Evolutionary conservation across 2,888 invertebrate genomes (phyloP), one percentile per base, ranked within the genome.

Genomic region (Plagodis pulveraria): DNA sequence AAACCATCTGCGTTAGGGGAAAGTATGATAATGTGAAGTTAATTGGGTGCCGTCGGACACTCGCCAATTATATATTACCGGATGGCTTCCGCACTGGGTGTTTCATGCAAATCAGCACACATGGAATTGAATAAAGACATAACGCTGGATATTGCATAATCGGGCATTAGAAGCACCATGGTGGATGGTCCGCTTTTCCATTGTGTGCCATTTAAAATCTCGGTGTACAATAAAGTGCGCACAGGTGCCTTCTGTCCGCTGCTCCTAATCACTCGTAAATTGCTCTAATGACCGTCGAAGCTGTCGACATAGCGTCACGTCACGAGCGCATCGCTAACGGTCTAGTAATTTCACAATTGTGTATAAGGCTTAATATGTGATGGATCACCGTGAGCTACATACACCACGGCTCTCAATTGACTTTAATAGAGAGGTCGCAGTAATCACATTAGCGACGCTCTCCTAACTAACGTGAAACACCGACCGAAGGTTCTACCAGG

Each of bases 391-490:
- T 56, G 54, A 58, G 48, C 61, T 55, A 51, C 47, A 59, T 55
- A 58, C 54, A 50, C 53, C 53, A 53, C 52, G 62, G 41, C 49
- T 50, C 65, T 72, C 76, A 88, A 86, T 89, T 89, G 87, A 86
- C 83, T 81, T 78, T 81, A 87, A 87, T 89, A 79, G 80, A 87
- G 84, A 88, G 88, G 87, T 89, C 89, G 81, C 72, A 62, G 65
- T 88, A 86, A 87, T 89, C 84, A 77, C 78, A 86, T 89, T 87
- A 89, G 77, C 82, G 74, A 57, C 67, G 75, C 69, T 72, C 74
- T 77, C 57, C 76, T 65, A 65, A 62, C 56, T 82, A 83, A 86
- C 76, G 74, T 78, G 74, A 77, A 74, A 72, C 77, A 73, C 65
- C 72, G 71, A 71, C 76, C 73, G 46, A 50, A 51, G 50, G 62